These are phyloP conservation scores for Diaperis boleti DNA, from an alignment of 2,888 invertebrate species.

Conservation along the genomic window DNA sequence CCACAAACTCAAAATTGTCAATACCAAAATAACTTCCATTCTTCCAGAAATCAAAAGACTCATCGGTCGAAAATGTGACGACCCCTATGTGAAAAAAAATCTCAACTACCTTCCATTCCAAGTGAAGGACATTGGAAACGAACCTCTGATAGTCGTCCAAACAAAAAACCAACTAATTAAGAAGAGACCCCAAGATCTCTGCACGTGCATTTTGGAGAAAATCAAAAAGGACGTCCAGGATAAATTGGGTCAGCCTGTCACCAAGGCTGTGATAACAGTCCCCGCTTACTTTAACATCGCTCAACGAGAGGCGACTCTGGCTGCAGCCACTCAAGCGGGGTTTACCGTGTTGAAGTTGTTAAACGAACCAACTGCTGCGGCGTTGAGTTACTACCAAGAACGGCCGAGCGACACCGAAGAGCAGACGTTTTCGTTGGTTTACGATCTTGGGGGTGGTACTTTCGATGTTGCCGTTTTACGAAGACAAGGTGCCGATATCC, in stretches of 20 bases:
- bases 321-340: constrained; percentile 49
- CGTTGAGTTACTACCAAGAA: constrained; percentile 46
- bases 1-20: neutral
- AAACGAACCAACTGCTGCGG: constrained; percentile 54
- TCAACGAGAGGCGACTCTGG: constrained; percentile 51
- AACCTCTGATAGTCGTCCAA: constrained; percentile 43
- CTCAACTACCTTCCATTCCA: constrained; percentile 47
- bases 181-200: constrained; percentile 48
- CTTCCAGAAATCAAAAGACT: constrained; percentile 54
- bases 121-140: constrained; percentile 43
- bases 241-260: constrained; percentile 40
- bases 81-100: constrained; percentile 48
- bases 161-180: constrained; percentile 22
- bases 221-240: constrained; percentile 44
- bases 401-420: constrained; percentile 35
- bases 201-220: constrained; percentile 45
- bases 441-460: constrained; percentile 54
- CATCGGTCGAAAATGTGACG: constrained; percentile 49
- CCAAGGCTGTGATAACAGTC: constrained; percentile 54
- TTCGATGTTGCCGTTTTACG: constrained; percentile 52
- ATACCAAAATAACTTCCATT: neutral
- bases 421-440: constrained; percentile 47
- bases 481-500: constrained; percentile 36
- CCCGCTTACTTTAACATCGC: constrained; percentile 54
- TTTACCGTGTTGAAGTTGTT: constrained; percentile 47